phyloP scores from a whole-genome alignment of 2,797 vertebrate species.

The Triplophysa yarkandensis region DNA sequence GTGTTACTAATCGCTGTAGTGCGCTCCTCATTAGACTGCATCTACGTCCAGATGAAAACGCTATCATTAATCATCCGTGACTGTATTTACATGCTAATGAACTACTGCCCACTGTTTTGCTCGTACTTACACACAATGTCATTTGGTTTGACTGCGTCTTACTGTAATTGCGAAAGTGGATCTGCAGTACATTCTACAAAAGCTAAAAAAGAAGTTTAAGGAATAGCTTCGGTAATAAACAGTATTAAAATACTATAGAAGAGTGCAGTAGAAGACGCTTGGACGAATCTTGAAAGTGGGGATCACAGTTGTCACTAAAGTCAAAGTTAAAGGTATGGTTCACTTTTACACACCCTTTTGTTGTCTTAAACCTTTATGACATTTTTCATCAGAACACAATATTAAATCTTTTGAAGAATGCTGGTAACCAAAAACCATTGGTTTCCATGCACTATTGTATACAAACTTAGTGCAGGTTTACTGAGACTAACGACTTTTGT shows the following conservation, averaged over 20 bases:
- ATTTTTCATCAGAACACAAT: too few species aligned
- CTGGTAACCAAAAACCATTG: too few species aligned
- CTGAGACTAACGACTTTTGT: too few species aligned
- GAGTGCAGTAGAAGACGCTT: background rate
- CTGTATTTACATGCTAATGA: constrained; percentile 25
- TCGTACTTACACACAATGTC: constrained; percentile 10
- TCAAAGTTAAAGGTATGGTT: too few species aligned
- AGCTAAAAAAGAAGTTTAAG: background rate
- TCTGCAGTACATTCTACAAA: background rate
- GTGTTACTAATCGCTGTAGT: constrained; percentile 37
- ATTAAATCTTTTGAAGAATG: too few species aligned
- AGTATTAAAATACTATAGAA: too few species aligned
- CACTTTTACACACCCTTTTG: too few species aligned
- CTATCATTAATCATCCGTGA: constrained; percentile 35
- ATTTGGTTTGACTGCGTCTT: background rate
- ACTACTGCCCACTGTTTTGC: constrained; percentile 13
- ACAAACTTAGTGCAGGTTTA: too few species aligned
- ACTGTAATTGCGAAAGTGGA: background rate
- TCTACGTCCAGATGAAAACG: constrained; percentile 35
- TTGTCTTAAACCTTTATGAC: too few species aligned
- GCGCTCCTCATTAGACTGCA: constrained; percentile 24
- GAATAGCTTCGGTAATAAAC: too few species aligned
- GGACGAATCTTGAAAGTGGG: background rate
- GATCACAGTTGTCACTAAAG: background rate
- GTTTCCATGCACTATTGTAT: too few species aligned